Percentiles rank a stretch among this genome's conserved stretches.
phyloP scores from a whole-genome alignment of 2,113 vertebrate genomes.

The Sceloporus tristichus region DNA sequence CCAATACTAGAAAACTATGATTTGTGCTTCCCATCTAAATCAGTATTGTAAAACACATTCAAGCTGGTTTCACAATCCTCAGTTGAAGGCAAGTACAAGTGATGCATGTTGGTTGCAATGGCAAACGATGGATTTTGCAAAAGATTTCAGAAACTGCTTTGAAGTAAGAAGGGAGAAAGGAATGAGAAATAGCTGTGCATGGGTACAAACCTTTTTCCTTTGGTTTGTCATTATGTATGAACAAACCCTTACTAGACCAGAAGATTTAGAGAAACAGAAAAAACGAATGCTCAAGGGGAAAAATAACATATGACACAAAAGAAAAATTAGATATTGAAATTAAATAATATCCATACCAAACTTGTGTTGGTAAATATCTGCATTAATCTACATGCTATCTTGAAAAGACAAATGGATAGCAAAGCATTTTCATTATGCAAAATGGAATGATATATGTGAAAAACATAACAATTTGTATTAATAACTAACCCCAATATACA shows the following conservation, averaged over 20 bases:
- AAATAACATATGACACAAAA: neutral
- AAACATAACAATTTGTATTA: neutral
- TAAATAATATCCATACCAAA: conserved; percentile 43
- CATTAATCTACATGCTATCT: conserved; percentile 29
- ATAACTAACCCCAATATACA: neutral
- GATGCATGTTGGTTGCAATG: neutral
- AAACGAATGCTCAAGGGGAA: neutral
- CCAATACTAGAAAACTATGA: too few relatives aligned
- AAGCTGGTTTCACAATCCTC: neutral
- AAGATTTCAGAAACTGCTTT: neutral
- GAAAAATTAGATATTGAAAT: neutral
- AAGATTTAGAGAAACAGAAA: neutral
- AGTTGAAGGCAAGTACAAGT: neutral
- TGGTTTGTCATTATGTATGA: neutral
- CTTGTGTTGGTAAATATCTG: conserved; percentile 36
- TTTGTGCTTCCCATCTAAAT: neutral
- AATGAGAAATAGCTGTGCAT: neutral
- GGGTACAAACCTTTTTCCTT: neutral
- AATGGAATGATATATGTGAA: conserved; percentile 14
- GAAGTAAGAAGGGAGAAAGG: neutral
- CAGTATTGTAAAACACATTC: neutral
- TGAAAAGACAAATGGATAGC: conserved; percentile 30
- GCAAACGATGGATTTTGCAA: neutral
- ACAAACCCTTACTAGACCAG: neutral
- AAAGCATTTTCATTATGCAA: neutral